Evolutionary conservation across 2,113 vertebrate species (phyloP).

Genomic region (Campylomormyrus tamandua): DNA sequence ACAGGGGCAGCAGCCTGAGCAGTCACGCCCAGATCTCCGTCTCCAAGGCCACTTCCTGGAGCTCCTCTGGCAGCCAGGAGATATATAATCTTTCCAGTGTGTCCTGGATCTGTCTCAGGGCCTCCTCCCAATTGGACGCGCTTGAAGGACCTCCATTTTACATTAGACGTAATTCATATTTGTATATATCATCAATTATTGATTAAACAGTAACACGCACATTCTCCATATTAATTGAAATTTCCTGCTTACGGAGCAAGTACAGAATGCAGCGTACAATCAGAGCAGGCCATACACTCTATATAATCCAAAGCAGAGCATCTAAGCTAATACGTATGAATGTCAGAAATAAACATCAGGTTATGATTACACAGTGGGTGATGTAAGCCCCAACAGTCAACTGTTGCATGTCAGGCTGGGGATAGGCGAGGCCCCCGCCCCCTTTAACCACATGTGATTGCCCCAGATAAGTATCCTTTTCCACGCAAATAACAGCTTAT

Average conservation of each 20-base stretch:
- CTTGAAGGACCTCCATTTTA: neutral
- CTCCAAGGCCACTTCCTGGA: neutral
- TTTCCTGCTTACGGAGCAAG: neutral
- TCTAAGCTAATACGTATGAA: neutral
- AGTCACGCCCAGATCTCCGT: neutral
- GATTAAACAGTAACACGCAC: neutral
- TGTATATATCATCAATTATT: neutral
- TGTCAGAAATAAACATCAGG: neutral
- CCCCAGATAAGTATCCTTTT: conserved; percentile 76
- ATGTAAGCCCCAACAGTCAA: neutral
- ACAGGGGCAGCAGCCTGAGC: neutral
- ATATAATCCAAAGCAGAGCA: neutral
- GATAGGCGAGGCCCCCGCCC: conserved; percentile 47
- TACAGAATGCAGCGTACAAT: neutral
- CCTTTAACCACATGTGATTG: conserved; percentile 73
- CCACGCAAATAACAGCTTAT: conserved; percentile 81
- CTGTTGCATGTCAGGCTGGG: neutral
- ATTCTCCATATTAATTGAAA: neutral
- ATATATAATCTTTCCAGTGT: neutral
- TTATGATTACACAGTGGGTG: neutral
- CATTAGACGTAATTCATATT: neutral
- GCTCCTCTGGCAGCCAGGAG: neutral
- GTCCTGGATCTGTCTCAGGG: neutral
- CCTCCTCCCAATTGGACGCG: neutral
- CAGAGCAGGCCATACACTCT: neutral